A percentile compares a stretch with the other conserved stretches of the same genome.
Conservation (phyloP, 2,888 invertebrate genomes). For the Thecocarcelia acutangulata region DNA sequence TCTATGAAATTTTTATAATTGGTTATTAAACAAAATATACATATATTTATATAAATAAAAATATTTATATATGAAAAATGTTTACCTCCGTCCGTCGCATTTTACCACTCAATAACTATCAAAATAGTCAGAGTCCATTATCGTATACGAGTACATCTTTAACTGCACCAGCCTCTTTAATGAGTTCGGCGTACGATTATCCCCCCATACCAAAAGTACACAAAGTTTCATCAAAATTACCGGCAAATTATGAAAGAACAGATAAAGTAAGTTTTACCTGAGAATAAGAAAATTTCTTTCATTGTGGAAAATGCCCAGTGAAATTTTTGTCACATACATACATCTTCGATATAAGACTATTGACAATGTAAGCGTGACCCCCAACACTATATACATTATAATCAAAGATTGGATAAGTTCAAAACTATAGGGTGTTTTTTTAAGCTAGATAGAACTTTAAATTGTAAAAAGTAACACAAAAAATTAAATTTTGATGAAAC, state of each 20-base stretch:
- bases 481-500: no score
- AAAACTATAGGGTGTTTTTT: no score
- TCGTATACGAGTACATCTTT: slow-evolving; percentile 73
- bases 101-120: slow-evolving; percentile 37
- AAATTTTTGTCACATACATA: no score
- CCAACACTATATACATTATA: no score
- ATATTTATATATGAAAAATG: slow-evolving; percentile 42
- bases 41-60: slow-evolving; percentile 20
- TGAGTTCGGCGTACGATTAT: slow-evolving; percentile 62
- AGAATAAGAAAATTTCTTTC: background rate
- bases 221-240: slow-evolving; percentile 74
- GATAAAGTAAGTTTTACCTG: slow-evolving; percentile 77
- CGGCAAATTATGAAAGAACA: slow-evolving; percentile 77
- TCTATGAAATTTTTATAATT: slow-evolving; percentile 35
- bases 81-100: slow-evolving; percentile 59
- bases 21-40: slow-evolving; percentile 22
- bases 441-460: no score
- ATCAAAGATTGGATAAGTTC: no score
- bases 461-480: no score
- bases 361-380: no score
- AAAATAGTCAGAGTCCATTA: slow-evolving; percentile 51
- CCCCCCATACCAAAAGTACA: slow-evolving; percentile 66
- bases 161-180: slow-evolving; percentile 40
- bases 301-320: no score
- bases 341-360: no score